Evolutionary conservation across 2,888 invertebrate species (phyloP), one percentile per base, ranked within the genome.

Genomic region (Barypeithes pellucidus): DNA sequence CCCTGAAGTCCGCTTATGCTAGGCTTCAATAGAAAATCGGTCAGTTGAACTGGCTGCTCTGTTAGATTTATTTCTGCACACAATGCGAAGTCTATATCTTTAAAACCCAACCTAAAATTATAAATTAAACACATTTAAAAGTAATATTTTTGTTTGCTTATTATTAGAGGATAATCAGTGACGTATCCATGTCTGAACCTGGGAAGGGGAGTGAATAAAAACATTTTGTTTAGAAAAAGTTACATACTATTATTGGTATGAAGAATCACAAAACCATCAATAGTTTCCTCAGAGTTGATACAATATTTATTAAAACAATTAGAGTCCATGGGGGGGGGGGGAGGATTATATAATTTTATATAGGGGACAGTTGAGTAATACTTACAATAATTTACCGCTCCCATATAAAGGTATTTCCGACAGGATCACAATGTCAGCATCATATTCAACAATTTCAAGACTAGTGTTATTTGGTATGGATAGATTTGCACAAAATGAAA

Each of bases 331-430:
- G n/a, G n/a, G n/a, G n/a, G 4, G 8, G 33, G 33, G n/a, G n/a
- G n/a, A n/a, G n/a, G n/a, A n/a, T n/a, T n/a, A n/a, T n/a, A n/a
- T 33, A 33, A 4, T 33, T n/a, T n/a, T n/a, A n/a, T n/a, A n/a
- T n/a, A n/a, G n/a, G n/a, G n/a, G n/a, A n/a, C n/a, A n/a, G n/a
- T n/a, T n/a, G n/a, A n/a, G n/a, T 36, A 36, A 24, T 18, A 65
- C 69, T 72, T 71, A 76, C 76, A 54, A 36, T 3, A 75, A 8
- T n/a, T 75, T 54, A 11, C 77, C 77, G 8, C 33, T 39, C 29
- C 77, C 77, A 67, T 73, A 77, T n/a, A 77, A n/a, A n/a, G 77
- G 77, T 36, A 77, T 24, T 20, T 24, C 16, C 39, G 73, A 22
- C 12, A 76, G 5, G 18, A 76, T n/a, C 8, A 63, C 77, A 67